Evolutionary conservation across 2,797 vertebrate species (phyloP), one percentile per base, ranked within the genome.

Genomic region (Rhodeus uyekii): DNA sequence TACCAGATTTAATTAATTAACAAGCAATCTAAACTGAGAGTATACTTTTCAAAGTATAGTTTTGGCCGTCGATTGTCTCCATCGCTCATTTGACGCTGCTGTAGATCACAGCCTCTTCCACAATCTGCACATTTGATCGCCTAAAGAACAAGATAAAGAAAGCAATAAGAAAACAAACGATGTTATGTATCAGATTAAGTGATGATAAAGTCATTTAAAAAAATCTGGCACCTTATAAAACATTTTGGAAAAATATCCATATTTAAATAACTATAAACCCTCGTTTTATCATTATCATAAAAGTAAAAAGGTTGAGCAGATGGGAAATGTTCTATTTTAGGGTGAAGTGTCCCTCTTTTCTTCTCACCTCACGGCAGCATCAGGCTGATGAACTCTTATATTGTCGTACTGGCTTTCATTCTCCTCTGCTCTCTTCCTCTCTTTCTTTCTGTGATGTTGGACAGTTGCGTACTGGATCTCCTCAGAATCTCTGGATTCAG

Each of bases 81-180:
- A 3, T 32, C 13, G 10, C 6, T 74, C 72, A 74, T 58, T 38
- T 75, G 22, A 75, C 22, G 5, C 0, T 0, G n/a, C 72, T 75
- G 72, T 75, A 75, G 50, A 58, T 75, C 34, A 75, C 72, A 46
- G 2, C 2, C 1, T 75, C 72, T 5, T 75, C 72, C 34, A 58
- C 48, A 58, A 22, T 58, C 14, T 39, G 18, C 18, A 50, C 44
- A 72, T 72, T 46, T 22, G 29, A 50, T 22, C 0, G 68, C 9
- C 68, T 71, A 48, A 13, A 71, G 10, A 36, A 64, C 3, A 48
- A 1, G 0, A 32, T n/a, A n/a, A n/a, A n/a, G n/a, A n/a, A n/a
- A n/a, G n/a, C n/a, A n/a, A n/a, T n/a, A 10, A 48, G 1, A 5
- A 44, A 69, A 53, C 32, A 53, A 36, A n/a, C 24, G 64, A 22